phyloP scores from a whole-genome alignment of 2,113 vertebrate species.

The Scalopus aquaticus region DNA sequence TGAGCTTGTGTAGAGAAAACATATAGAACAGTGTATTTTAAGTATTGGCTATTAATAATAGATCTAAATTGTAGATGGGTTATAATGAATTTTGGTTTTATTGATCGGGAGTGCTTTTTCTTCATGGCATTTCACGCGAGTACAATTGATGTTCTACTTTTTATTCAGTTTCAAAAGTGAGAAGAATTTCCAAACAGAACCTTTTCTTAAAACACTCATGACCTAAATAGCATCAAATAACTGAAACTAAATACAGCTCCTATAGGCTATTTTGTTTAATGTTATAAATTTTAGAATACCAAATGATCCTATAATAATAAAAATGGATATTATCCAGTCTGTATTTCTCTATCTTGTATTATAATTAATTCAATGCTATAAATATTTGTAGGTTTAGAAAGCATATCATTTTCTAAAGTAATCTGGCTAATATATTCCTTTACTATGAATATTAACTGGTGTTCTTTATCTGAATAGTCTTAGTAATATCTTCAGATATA shows the following conservation, averaged over 20 bases:
- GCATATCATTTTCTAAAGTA: background rate
- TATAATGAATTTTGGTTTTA: conserved; percentile 31
- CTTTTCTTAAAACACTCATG: conserved; percentile 52
- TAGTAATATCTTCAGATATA: conserved; percentile 11
- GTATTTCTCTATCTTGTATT: conserved; percentile 33
- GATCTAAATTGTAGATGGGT: background rate
- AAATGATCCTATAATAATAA: background rate
- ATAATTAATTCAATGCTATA: conserved; percentile 30
- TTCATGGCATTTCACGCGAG: conserved; percentile 51
- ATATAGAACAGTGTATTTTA: background rate
- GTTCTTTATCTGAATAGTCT: conserved; percentile 28
- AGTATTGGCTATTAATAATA: background rate
- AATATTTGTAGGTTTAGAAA: conserved; percentile 17
- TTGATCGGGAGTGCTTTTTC: conserved; percentile 42
- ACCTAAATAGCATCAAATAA: conserved; percentile 51
- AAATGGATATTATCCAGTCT: background rate
- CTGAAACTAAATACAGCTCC: conserved; percentile 41
- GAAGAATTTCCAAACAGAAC: conserved; percentile 56
- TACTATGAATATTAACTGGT: background rate
- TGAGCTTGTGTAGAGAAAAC: background rate
- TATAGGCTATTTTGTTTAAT: conserved; percentile 34
- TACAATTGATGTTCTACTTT: conserved; percentile 45
- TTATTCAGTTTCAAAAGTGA: conserved; percentile 63
- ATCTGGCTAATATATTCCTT: background rate
- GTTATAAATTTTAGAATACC: background rate